Evolutionary conservation across 2,888 invertebrate genomes (phyloP).

Genomic region (Spilosoma lubricipeda): DNA sequence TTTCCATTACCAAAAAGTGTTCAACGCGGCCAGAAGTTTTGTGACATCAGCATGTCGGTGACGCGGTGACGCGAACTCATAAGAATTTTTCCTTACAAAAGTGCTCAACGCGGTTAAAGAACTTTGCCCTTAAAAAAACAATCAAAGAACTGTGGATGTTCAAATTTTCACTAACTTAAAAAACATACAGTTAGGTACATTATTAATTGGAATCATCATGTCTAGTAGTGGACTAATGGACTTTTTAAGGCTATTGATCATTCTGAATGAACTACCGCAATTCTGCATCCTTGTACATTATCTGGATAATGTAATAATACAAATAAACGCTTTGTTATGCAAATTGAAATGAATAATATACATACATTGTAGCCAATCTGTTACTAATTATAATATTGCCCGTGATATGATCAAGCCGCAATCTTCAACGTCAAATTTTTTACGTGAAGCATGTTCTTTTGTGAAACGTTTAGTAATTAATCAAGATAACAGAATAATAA

Average conservation of each 20-base stretch:
- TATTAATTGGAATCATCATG: neutral
- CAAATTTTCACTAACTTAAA: too few relatives aligned
- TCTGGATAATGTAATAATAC: conserved; percentile 24
- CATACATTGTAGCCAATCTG: conserved; percentile 21
- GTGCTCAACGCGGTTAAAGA: too few relatives aligned
- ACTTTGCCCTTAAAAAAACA: too few relatives aligned
- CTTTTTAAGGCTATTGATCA: too few relatives aligned
- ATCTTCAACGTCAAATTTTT: conserved; percentile 20
- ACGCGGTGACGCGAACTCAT: too few relatives aligned
- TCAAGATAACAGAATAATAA: neutral
- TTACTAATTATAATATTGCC: conserved; percentile 27
- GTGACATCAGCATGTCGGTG: too few relatives aligned
- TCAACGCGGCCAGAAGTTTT: too few relatives aligned
- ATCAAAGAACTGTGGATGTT: too few relatives aligned
- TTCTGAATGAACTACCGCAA: neutral
- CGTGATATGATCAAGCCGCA: conserved; percentile 30
- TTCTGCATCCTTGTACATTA: conserved; percentile 12
- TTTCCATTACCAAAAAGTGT: too few relatives aligned
- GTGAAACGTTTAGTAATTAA: conserved; percentile 27
- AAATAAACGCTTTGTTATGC: conserved; percentile 38
- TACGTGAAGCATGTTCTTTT: conserved; percentile 21
- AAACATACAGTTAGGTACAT: too few relatives aligned
- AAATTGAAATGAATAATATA: conserved; percentile 31
- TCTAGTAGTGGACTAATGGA: neutral
- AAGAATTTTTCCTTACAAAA: too few relatives aligned